Percentiles rank a stretch among this genome's conserved stretches.
These are phyloP conservation scores for Dusona sp. DNA, from an alignment of 2,888 invertebrate species.

Conservation along the genomic window DNA sequence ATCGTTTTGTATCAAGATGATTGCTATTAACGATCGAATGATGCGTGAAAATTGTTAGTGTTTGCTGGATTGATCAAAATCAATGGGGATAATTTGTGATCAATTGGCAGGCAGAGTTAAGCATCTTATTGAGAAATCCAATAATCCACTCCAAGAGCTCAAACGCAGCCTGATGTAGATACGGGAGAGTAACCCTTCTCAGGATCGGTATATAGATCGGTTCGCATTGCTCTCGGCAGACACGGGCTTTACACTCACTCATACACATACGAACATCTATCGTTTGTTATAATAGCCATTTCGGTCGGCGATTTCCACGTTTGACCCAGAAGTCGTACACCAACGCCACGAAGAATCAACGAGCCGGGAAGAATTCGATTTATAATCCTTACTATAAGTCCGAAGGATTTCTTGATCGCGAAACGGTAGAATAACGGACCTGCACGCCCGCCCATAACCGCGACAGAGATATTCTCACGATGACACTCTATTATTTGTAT, in stretches of 20 bases:
- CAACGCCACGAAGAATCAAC: conserved; percentile 38
- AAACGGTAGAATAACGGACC: conserved; percentile 68
- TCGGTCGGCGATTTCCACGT: conserved; percentile 24
- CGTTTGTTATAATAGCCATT: conserved; percentile 38
- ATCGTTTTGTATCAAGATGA: conserved; percentile 5
- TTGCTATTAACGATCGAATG: conserved; percentile 17
- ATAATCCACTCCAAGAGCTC: conserved; percentile 38
- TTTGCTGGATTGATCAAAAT: conserved; percentile 24
- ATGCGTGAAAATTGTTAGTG: conserved; percentile 44
- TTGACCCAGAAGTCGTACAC: conserved; percentile 61
- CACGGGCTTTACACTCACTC: conserved; percentile 17
- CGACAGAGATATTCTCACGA: conserved; percentile 21
- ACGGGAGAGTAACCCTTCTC: conserved; percentile 22
- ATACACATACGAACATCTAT: conserved; percentile 7
- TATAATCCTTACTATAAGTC: conserved; percentile 35
- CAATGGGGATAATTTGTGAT: conserved; percentile 45
- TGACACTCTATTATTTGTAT: conserved; percentile 31
- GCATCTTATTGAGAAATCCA: conserved; percentile 44
- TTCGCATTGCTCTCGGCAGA: conserved; percentile 45
- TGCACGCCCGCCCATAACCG: conserved; percentile 35
- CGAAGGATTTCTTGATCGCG: conserved; percentile 54
- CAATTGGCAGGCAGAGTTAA: not conserved
- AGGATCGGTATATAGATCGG: conserved; percentile 26
- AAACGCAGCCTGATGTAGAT: not conserved
- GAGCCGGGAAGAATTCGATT: conserved; percentile 58